A percentile compares a stretch with the other conserved stretches of the same genome.
Evolutionary conservation across 1,140 invertebrate genomes (phyloP).

Genomic region (Saccostrea echinata): DNA sequence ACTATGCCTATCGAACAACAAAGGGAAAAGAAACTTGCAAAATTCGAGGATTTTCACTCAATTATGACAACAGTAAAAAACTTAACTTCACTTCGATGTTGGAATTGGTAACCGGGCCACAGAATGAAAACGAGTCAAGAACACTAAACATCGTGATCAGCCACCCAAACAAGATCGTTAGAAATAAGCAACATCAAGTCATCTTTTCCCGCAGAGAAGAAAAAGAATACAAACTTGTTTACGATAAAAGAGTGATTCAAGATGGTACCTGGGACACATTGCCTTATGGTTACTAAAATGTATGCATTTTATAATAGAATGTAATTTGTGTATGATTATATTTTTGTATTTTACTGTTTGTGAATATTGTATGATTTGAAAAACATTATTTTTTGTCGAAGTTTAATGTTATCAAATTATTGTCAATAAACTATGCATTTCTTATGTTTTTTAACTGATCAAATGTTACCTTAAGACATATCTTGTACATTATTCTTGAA

Average conservation of each 20-base stretch:
- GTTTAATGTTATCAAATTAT: neutral
- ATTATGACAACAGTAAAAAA: constrained; percentile 46
- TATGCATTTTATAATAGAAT: constrained; percentile 21
- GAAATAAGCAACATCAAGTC: constrained; percentile 20
- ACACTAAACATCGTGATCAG: neutral
- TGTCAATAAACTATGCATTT: too few species aligned
- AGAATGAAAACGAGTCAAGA: constrained; percentile 1
- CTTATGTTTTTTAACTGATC: neutral
- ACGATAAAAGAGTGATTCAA: constrained; percentile 42
- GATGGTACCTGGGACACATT: neutral
- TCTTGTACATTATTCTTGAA: neutral
- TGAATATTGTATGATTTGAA: neutral
- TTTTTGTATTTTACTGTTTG: neutral
- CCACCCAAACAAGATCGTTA: constrained; percentile 29
- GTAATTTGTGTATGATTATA: constrained; percentile 5
- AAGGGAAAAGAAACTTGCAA: constrained; percentile 55
- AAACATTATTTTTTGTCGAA: neutral
- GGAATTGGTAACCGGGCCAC: constrained; percentile 28
- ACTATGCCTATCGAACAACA: constrained; percentile 58
- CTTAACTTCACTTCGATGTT: constrained; percentile 49
- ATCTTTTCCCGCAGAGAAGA: constrained; percentile 36
- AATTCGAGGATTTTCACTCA: constrained; percentile 56
- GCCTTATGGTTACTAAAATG: constrained; percentile 47
- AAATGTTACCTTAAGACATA: neutral
- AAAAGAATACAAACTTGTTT: constrained; percentile 50